Conservation (phyloP, 92 coral and sea anemone species). For the Actinostola sp. region DNA sequence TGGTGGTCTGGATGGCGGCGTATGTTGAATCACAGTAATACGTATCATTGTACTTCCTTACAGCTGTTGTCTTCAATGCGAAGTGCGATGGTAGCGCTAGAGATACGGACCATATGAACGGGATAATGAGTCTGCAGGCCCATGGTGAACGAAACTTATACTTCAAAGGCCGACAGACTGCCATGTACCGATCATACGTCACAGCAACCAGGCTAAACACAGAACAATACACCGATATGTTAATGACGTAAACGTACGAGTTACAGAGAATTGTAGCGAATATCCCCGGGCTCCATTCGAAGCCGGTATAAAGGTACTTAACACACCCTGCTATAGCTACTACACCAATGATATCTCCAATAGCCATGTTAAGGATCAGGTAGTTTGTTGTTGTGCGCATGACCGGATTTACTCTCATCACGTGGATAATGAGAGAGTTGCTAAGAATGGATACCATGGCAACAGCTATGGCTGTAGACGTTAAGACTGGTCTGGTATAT, state of each 20-base stretch:
- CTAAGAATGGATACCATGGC: slow-evolving; percentile 14
- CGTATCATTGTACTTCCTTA: background rate
- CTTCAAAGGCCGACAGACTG: slow-evolving; percentile 21
- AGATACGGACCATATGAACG: slow-evolving; percentile 28
- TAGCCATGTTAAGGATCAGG: slow-evolving; percentile 48
- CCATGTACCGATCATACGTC: slow-evolving; percentile 38
- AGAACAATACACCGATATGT: slow-evolving; percentile 2
- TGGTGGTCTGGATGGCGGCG: background rate
- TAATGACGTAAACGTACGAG: background rate
- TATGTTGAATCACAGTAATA: background rate
- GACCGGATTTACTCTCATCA: slow-evolving; percentile 17
- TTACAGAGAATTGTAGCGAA: background rate
- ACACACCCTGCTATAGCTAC: background rate
- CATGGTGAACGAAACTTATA: slow-evolving; percentile 17
- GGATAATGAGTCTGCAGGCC: slow-evolving; percentile 24
- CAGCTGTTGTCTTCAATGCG: background rate
- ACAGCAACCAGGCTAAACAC: slow-evolving; percentile 32
- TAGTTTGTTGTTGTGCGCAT: slow-evolving; percentile 32
- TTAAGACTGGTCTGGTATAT: background rate
- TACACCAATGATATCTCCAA: slow-evolving; percentile 18
- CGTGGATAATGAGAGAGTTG: slow-evolving; percentile 39
- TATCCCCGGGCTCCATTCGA: background rate
- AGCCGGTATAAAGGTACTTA: background rate
- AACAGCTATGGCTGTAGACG: background rate
- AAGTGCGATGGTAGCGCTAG: slow-evolving; percentile 13